A percentile compares a stretch with the other conserved stretches of the same genome.
These are phyloP conservation scores for Porphyrio hochstetteri DNA, from an alignment of 2,113 vertebrate species.

Conservation along the genomic window DNA sequence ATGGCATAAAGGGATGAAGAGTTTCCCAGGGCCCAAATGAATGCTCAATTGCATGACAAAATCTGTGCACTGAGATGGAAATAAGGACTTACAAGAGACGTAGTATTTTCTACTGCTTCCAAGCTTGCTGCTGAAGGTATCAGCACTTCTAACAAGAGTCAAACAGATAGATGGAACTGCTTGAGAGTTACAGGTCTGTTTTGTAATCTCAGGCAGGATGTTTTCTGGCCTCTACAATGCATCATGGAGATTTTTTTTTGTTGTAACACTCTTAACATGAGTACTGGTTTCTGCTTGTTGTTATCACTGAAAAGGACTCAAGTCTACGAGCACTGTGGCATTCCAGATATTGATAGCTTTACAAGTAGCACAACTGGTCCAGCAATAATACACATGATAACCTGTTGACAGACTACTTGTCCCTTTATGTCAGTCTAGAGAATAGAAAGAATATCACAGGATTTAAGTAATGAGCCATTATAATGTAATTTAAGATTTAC, in stretches of 20 bases:
- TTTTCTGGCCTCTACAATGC: background rate
- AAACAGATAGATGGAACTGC: background rate
- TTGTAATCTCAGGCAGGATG: background rate
- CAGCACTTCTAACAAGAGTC: background rate
- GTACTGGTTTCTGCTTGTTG: background rate
- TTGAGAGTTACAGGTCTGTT: background rate
- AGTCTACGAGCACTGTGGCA: rapidly evolving
- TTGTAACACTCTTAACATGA: background rate
- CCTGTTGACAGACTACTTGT: background rate
- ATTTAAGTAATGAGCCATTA: background rate
- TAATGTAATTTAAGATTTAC: background rate
- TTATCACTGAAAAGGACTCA: background rate
- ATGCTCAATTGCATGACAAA: background rate
- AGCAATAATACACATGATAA: background rate
- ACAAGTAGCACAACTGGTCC: background rate
- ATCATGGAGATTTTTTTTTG: background rate
- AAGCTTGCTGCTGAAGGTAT: background rate
- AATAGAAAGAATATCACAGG: background rate
- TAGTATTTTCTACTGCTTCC: background rate
- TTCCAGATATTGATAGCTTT: background rate
- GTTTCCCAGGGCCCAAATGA: background rate
- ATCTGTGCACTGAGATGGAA: background rate
- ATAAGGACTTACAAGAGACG: background rate
- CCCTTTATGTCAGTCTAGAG: background rate
- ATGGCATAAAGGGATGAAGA: background rate